These are phyloP conservation scores for Euphonia xanthogaster DNA, from an alignment of 2,797 vertebrate genomes.

Conservation along the genomic window DNA sequence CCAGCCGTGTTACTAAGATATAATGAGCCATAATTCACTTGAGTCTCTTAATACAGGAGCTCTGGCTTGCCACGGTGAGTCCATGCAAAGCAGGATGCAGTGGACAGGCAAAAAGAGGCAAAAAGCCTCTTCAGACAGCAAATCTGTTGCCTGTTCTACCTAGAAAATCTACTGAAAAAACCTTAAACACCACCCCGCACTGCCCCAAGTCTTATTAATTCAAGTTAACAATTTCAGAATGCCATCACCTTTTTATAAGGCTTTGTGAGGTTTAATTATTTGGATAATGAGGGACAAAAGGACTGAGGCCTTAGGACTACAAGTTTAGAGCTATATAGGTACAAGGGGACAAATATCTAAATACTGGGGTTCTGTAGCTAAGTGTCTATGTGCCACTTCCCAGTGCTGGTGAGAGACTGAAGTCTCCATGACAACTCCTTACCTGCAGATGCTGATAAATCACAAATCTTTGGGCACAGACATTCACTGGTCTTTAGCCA, in stretches of 20 bases:
- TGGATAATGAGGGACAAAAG: neutral
- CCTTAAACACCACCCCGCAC: rapidly evolving
- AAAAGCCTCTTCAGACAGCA: neutral
- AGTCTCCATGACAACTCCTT: neutral
- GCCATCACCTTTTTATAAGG: neutral
- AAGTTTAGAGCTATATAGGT: neutral
- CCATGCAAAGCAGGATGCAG: neutral
- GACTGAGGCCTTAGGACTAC: neutral
- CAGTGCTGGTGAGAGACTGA: neutral
- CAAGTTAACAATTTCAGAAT: neutral
- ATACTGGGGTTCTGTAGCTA: neutral
- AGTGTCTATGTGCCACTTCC: neutral
- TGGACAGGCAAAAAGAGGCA: neutral
- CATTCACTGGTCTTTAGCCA: neutral
- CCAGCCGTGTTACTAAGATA: neutral
- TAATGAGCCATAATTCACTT: neutral
- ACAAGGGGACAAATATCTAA: neutral
- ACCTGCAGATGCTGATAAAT: neutral
- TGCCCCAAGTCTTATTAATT: neutral
- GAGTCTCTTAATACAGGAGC: neutral
- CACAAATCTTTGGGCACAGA: neutral
- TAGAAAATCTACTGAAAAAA: neutral
- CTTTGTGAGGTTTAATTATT: neutral
- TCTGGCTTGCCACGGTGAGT: neutral
- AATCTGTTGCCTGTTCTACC: neutral